Percentiles rank a stretch among this genome's conserved stretches.
phyloP scores from a whole-genome alignment of 2,888 invertebrate species.

The Saturnia pavonia region DNA sequence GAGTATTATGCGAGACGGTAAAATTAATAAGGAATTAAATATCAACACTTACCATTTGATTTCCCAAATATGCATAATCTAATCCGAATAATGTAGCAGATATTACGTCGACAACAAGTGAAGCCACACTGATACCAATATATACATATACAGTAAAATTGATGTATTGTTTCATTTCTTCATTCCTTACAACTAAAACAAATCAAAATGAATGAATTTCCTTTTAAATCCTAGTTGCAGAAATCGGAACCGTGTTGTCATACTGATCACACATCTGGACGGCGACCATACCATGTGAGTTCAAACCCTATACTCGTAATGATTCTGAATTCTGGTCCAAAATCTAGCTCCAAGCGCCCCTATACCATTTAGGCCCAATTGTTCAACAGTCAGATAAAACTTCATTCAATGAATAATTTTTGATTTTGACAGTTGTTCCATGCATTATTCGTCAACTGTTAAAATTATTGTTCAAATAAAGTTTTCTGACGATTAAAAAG shows the following conservation, averaged over 20 bases:
- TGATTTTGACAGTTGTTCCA: no score
- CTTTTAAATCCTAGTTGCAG: neutral
- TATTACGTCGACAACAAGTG: constrained; percentile 53
- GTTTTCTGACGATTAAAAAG: no score
- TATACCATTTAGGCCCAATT: no score
- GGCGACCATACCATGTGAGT: no score
- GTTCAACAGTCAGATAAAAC: no score
- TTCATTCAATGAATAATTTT: no score
- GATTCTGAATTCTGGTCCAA: no score
- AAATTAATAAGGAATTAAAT: neutral
- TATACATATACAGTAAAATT: constrained; percentile 43
- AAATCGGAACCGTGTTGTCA: neutral
- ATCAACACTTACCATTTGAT: constrained; percentile 44
- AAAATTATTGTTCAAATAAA: no score
- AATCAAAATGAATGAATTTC: neutral
- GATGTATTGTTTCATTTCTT: constrained; percentile 32
- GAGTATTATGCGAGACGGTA: neutral
- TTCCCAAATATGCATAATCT: constrained; percentile 44
- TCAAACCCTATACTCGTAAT: no score
- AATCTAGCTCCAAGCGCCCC: no score
- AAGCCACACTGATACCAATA: constrained; percentile 40
- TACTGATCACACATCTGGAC: no score
- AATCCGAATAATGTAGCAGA: constrained; percentile 54
- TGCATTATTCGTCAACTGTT: no score
- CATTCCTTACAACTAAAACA: constrained; percentile 40